Evolutionary conservation across 1,140 invertebrate genomes (phyloP).

Genomic region (Trypoxylus dichotomus): DNA sequence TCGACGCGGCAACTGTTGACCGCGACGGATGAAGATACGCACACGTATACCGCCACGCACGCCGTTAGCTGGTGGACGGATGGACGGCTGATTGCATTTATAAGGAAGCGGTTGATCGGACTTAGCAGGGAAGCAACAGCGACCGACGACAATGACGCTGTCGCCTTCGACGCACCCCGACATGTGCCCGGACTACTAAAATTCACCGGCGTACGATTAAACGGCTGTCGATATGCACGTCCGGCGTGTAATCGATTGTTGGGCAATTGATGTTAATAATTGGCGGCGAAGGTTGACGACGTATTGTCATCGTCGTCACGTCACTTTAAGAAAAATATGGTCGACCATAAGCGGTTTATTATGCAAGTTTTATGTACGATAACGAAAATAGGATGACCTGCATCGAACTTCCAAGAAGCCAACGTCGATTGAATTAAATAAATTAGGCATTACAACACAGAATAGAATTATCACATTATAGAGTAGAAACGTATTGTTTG

Average conservation of each 20-base stretch:
- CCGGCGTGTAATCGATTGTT: conserved; percentile 1
- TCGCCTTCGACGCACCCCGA: background rate
- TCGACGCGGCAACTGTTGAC: background rate
- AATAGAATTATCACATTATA: too few species aligned
- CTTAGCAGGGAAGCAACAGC: background rate
- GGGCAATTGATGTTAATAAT: conserved; percentile 7
- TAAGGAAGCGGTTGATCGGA: background rate
- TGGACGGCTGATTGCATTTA: background rate
- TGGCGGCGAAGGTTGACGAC: background rate
- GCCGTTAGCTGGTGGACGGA: background rate
- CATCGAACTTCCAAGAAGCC: background rate
- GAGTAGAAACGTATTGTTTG: too few species aligned
- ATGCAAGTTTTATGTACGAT: background rate
- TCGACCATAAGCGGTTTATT: background rate
- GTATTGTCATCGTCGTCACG: background rate
- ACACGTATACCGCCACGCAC: background rate
- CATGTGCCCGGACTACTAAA: background rate
- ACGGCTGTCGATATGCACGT: conserved; percentile 5
- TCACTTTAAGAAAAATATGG: background rate
- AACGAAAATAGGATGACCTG: background rate
- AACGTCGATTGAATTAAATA: too few species aligned
- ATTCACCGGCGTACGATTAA: background rate
- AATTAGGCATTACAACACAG: too few species aligned
- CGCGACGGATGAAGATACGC: background rate
- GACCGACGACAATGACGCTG: background rate